phyloP scores from a whole-genome alignment of 30 jellyfish, hydroid and myxozoan species.

The Turritopsis rubra region DNA sequence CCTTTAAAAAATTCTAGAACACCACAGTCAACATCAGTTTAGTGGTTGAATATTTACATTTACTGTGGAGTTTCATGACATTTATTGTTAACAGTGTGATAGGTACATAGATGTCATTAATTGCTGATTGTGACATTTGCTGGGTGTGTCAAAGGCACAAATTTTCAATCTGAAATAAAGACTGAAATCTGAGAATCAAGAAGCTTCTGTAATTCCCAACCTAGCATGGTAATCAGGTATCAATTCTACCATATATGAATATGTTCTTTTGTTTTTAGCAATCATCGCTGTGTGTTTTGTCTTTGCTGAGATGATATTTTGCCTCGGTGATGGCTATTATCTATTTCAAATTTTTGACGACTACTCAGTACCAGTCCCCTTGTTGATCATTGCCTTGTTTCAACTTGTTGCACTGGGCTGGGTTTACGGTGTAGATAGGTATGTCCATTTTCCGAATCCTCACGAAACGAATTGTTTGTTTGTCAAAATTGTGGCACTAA shows the following conservation, averaged over 20 bases:
- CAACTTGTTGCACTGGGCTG: constrained; percentile 92
- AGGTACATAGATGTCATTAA: too few species aligned
- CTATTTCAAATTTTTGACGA: constrained; percentile 94
- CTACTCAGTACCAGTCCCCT: constrained; percentile 90
- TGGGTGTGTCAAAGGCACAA: too few species aligned
- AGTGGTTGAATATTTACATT: too few species aligned
- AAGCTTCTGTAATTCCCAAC: too few species aligned
- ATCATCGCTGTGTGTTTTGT: constrained; percentile 53
- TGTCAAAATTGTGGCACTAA: background rate
- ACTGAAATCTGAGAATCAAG: too few species aligned
- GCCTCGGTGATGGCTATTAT: constrained; percentile 88
- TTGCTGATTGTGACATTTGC: too few species aligned
- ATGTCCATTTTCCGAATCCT: too few species aligned
- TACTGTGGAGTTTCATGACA: too few species aligned
- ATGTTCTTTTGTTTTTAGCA: constrained; percentile 32
- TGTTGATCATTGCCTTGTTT: constrained; percentile 77
- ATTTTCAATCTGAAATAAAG: too few species aligned
- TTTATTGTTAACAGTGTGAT: too few species aligned
- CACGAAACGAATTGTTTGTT: background rate
- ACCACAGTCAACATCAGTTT: too few species aligned
- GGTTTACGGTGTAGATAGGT: constrained; percentile 95
- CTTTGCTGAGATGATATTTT: constrained; percentile 56
- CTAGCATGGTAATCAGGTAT: background rate
- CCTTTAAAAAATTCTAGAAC: too few species aligned
- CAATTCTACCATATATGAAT: background rate